Evolutionary conservation across 2,888 invertebrate species (phyloP), one percentile per base, ranked within the genome.

Genomic region (Synergus laeviventris): DNA sequence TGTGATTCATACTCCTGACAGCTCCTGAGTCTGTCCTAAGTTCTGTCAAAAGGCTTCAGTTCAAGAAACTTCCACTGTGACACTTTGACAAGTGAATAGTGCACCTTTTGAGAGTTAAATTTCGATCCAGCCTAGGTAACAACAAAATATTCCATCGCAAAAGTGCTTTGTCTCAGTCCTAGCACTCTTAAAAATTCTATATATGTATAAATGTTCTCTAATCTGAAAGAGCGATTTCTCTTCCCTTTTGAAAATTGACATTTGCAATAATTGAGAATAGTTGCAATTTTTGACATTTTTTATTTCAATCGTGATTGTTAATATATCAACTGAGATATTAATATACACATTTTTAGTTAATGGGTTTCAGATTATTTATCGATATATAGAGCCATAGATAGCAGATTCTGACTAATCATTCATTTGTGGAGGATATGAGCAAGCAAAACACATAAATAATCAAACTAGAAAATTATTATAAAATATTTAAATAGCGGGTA

Each of bases 1-100:
- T 49, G 49, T 49, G 49, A 49, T 49, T 49, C 49, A 49, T n/a
- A 49, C 49, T 49, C 49, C n/a, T n/a, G n/a, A n/a, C n/a, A n/a
- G n/a, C n/a, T n/a, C n/a, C n/a, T n/a, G n/a, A n/a, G n/a, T n/a
- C n/a, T n/a, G n/a, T n/a, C n/a, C n/a, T n/a, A n/a, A n/a, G n/a
- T n/a, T n/a, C n/a, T 49, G n/a, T 8, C 2, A 49, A 49, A 49
- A n/a, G 49, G 8, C 8, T n/a, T 49, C n/a, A 49, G 8, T 49
- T n/a, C 49, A 49, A 49, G n/a, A 49, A 49, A n/a, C n/a, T 49
- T 45, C 1, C 49, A 49, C 9, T n/a, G n/a, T 49, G n/a, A n/a
- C 49, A 49, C 14, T 49, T 49, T 49, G 14, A 49, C n/a, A n/a
- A 49, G n/a, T n/a, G n/a, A 9, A 0, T n/a, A 49, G 9, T 8